Conservation (phyloP, 2,888 invertebrate species). For the Melitaea athalia region DNA sequence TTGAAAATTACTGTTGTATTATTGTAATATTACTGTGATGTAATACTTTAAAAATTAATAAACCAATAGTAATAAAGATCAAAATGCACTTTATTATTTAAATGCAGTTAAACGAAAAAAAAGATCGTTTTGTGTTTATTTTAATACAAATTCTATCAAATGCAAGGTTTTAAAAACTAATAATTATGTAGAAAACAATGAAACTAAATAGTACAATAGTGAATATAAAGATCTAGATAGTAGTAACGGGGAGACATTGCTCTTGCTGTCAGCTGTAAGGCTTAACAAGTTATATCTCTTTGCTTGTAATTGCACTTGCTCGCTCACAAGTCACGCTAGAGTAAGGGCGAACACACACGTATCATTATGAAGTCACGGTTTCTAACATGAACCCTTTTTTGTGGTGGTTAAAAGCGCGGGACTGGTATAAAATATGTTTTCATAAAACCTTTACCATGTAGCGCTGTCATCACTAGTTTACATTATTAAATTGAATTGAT, state of each 20-base stretch:
- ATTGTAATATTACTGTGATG: too few species aligned
- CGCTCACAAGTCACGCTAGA: background rate
- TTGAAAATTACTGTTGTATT: too few species aligned
- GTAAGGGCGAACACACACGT: background rate
- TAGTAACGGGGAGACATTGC: background rate
- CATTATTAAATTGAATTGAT: too few species aligned
- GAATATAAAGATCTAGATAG: background rate
- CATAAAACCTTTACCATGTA: too few species aligned
- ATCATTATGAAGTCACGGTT: background rate
- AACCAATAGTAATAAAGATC: too few species aligned
- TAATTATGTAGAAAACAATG: background rate
- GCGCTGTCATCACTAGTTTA: too few species aligned
- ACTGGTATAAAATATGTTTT: too few species aligned
- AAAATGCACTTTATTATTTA: too few species aligned
- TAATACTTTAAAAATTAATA: too few species aligned
- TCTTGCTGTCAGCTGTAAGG: background rate
- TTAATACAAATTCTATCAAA: too few species aligned
- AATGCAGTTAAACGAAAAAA: background rate
- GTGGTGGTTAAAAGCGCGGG: background rate
- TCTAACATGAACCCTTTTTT: background rate
- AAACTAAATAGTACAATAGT: background rate
- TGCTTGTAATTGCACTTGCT: constrained; percentile 4
- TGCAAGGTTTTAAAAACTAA: too few species aligned
- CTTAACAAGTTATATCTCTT: constrained; percentile 10
- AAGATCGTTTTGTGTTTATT: background rate